Conservation (phyloP, 2,888 invertebrate species). For the Cantharis rustica region DNA sequence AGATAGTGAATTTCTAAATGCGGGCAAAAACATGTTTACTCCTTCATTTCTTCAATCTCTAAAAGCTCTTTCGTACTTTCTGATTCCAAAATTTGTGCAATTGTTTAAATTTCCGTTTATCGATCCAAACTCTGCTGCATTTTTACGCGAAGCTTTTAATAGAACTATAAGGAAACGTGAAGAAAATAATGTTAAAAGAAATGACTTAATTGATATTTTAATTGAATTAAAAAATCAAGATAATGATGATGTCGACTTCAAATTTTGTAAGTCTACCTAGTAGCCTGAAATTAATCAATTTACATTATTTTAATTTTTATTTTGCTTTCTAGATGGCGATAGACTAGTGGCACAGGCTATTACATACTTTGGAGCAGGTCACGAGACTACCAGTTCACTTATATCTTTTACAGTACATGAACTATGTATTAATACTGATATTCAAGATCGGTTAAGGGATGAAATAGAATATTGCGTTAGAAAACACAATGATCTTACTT, state of each 20-base stretch:
- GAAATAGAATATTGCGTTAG: slow-evolving; percentile 53
- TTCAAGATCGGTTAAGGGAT: slow-evolving; percentile 56
- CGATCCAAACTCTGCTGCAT: slow-evolving; percentile 32
- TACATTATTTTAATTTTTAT: not conserved
- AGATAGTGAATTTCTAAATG: slow-evolving; percentile 56
- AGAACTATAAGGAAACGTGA: slow-evolving; percentile 47
- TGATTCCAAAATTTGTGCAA: slow-evolving; percentile 39
- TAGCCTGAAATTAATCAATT: too few species aligned
- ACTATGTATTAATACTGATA: slow-evolving; percentile 53
- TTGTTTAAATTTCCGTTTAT: slow-evolving; percentile 18
- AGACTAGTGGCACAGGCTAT: slow-evolving; percentile 55
- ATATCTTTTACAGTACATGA: slow-evolving; percentile 56
- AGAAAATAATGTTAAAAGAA: slow-evolving; percentile 43
- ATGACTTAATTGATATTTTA: slow-evolving; percentile 57
- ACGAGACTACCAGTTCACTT: slow-evolving; percentile 59
- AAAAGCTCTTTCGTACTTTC: slow-evolving; percentile 27
- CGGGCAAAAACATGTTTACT: slow-evolving; percentile 35
- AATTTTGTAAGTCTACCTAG: slow-evolving; percentile 34
- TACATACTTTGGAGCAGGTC: slow-evolving; percentile 60
- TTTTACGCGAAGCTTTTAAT: slow-evolving; percentile 47
- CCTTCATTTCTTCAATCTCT: slow-evolving; percentile 30
- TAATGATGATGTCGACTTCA: slow-evolving; percentile 31
- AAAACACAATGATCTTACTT: slow-evolving; percentile 52
- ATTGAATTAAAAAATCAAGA: slow-evolving; percentile 44
- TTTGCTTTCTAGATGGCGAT: slow-evolving; percentile 43